phyloP scores from a whole-genome alignment of 2,797 vertebrate species.

The Pelobates cultripes region DNA sequence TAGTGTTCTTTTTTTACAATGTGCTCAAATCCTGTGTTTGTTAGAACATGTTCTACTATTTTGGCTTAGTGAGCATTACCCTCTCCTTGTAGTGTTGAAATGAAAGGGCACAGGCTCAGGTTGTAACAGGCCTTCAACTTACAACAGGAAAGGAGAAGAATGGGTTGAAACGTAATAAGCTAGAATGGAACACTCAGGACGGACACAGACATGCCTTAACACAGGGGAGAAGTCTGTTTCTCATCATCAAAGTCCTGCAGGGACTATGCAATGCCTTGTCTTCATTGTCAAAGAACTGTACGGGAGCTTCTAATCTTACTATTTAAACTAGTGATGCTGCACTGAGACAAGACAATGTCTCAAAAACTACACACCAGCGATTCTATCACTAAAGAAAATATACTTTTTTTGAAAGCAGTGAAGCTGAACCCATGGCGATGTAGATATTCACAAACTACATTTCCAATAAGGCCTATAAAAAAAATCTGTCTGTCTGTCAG shows the following conservation, averaged over 20 bases:
- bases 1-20: slow-evolving; percentile 8
- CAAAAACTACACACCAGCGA: too few relatives aligned
- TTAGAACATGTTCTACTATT: slow-evolving; percentile 44
- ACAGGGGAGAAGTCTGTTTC: neutral
- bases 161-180: slow-evolving; percentile 33
- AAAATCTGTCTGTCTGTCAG: too few relatives aligned
- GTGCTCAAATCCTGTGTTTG: slow-evolving; percentile 26
- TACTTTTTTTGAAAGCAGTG: too few relatives aligned
- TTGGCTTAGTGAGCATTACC: slow-evolving; percentile 45
- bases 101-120: slow-evolving; percentile 42
- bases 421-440: too few relatives aligned
- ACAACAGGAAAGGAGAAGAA: slow-evolving; percentile 34
- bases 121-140: slow-evolving; percentile 42
- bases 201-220: slow-evolving; percentile 3
- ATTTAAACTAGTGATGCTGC: too few relatives aligned
- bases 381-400: too few relatives aligned
- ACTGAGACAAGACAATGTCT: too few relatives aligned
- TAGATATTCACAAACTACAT: too few relatives aligned
- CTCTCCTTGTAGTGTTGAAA: slow-evolving; percentile 32
- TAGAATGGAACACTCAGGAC: neutral
- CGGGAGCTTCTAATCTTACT: too few relatives aligned
- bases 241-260: neutral
- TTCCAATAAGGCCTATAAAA: too few relatives aligned
- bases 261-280: neutral
- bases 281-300: too few relatives aligned